Evolutionary conservation across 2,888 invertebrate genomes (phyloP), one percentile per base, ranked within the genome.

Genomic region (Augochlorella aurata): DNA sequence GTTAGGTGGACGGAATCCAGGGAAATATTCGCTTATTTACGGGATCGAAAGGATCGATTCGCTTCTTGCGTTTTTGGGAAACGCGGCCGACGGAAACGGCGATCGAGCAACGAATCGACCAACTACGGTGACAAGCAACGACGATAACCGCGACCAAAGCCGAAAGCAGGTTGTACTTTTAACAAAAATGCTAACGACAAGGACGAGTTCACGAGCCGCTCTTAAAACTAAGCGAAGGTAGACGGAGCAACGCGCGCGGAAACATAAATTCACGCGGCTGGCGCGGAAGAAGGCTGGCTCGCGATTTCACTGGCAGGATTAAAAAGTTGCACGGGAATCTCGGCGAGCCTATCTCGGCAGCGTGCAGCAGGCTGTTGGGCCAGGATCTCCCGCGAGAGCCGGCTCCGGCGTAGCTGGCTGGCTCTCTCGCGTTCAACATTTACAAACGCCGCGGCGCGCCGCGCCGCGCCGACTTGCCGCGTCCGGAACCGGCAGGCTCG

Each of bases 371-470:
- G 38, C 38, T 38, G 38, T 24, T 12, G 10, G n/a, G 12, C 14
- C 54, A 14, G 21, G 54, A 58, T 14, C 21, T 14, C 12, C 54
- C 0, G 21, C 21, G 14, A 14, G 54, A 54, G 54, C n/a, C 54
- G 54, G 21, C 21, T 12, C 21, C 21, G 24, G 16, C 4, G 38
- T 63, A 38, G 16, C 16, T 49, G 18, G 66, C 47, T 49, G 9
- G 49, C 24, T 16, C 63, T 71, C 67, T 24, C 68, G 66, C 81
- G 81, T 81, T 69, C 79, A 74, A 82, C 81, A 82, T 82, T 82
- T 81, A 81, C 77, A 76, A 73, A 81, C 67, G 45, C 68, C 29
- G 29, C 29, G 29, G 2, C 29, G 29, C 2, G 29, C 29, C 29
- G 61, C 49, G 66, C 65, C 29, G 29, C 29, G 29, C 29, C 29